These are phyloP conservation scores for Chrysomallon squamiferum DNA, from an alignment of 1,140 invertebrate species.

Conservation along the genomic window DNA sequence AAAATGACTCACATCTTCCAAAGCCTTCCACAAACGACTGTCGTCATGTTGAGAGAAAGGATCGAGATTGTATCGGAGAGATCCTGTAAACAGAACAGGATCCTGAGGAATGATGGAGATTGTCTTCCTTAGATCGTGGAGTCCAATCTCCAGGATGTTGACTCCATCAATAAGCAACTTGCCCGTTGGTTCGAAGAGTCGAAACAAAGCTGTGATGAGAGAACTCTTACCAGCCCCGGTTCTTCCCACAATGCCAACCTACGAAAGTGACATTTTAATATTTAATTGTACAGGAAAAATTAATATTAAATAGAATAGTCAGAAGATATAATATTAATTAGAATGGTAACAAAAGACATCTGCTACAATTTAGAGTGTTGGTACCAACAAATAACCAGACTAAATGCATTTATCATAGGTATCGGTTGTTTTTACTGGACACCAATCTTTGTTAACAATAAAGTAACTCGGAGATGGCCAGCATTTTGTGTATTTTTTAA, in stretches of 20 bases:
- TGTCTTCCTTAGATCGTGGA: constrained; percentile 65
- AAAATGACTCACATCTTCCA: constrained; percentile 57
- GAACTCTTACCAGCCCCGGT: constrained; percentile 66
- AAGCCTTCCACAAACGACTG: constrained; percentile 61
- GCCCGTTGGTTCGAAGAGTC: constrained; percentile 73
- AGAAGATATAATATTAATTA: too few species aligned
- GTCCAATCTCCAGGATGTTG: constrained; percentile 54
- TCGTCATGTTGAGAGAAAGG: constrained; percentile 69
- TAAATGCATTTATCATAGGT: too few species aligned
- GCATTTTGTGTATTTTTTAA: too few species aligned
- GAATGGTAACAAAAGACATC: too few species aligned
- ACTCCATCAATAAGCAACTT: constrained; percentile 48
- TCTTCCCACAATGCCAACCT: constrained; percentile 71
- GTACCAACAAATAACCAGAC: too few species aligned
- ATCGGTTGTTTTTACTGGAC: too few species aligned
- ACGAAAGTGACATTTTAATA: not conserved
- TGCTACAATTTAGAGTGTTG: too few species aligned
- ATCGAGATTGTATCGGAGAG: constrained; percentile 70
- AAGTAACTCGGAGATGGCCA: too few species aligned
- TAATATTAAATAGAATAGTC: not conserved
- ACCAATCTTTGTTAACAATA: too few species aligned
- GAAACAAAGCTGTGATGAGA: constrained; percentile 77
- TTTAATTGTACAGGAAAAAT: not conserved
- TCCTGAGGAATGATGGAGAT: constrained; percentile 70
- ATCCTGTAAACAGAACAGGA: constrained; percentile 66